Evolutionary conservation across 2,888 invertebrate genomes (phyloP), one percentile per base, ranked within the genome.

Genomic region (Volucella inflata): DNA sequence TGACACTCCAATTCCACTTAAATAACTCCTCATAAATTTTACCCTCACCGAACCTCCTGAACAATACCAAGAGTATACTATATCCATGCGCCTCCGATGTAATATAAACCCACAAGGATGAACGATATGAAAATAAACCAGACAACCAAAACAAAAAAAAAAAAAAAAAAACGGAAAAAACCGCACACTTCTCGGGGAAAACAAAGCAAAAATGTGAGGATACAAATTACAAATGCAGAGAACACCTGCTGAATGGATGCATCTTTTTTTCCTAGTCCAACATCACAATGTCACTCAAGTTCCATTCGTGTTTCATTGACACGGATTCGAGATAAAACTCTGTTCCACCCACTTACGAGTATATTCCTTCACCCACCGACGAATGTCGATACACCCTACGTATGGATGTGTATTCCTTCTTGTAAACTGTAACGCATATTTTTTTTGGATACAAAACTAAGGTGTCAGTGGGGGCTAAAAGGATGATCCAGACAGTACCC

Each of bases 11-110:
- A 80, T 71, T 80, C 74, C 60, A 80, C 65, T 75, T 79, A 75
- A 71, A 84, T 80, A 79, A 79, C 74, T 75, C 65, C 65, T 75
- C 84, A 79, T 84, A 80, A 60, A 84, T 84, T 70, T 68, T 40
- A 42, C 48, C 53, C 70, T 65, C 76, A 51, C 48, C 64, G 62
- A 71, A 80, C 57, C 48, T 40, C 44, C 64, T 30, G 30, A 30
- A 30, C 30, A 30, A 6, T 30, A 30, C 30, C 30, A 30, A 30
- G 6, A 30, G 30, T 30, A 6, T 30, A 30, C 30, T n/a, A n/a
- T n/a, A 30, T 30, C 30, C 30, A 30, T 30, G 30, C 30, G 6
- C n/a, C n/a, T 30, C 30, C 30, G 30, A 60, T 48, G 62, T 42
- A 55, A 81, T 70, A 68, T 57, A 75, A 68, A 57, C 55, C 53